phyloP scores from a whole-genome alignment of 2,888 invertebrate species.

The Gordius sp. region DNA sequence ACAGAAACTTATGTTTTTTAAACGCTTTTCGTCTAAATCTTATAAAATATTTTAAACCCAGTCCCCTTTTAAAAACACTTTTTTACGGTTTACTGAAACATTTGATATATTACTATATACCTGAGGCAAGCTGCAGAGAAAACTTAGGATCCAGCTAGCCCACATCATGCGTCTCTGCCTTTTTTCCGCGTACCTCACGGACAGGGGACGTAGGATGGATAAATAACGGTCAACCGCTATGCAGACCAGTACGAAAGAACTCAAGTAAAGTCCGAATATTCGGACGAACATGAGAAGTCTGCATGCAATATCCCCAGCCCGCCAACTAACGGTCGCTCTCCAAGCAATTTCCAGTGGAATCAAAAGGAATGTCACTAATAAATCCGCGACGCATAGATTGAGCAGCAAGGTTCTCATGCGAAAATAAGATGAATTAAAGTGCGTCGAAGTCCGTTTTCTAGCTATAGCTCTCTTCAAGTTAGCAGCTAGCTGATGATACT shows the following conservation, averaged over 20 bases:
- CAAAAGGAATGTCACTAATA: neutral
- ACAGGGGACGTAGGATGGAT: slow-evolving; percentile 14
- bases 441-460: too few relatives aligned
- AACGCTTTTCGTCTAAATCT: too few relatives aligned
- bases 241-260: slow-evolving; percentile 59
- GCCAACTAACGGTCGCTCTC: slow-evolving; percentile 60
- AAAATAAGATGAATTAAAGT: slow-evolving; percentile 11
- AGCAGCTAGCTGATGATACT: too few relatives aligned
- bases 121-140: slow-evolving; percentile 6
- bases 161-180: neutral
- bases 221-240: slow-evolving; percentile 50
- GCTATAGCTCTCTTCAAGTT: too few relatives aligned
- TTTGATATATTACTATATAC: too few relatives aligned
- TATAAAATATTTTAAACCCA: too few relatives aligned
- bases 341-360: slow-evolving; percentile 30
- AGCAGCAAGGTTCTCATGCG: slow-evolving; percentile 12
- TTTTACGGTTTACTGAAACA: too few relatives aligned
- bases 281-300: slow-evolving; percentile 59
- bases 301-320: slow-evolving; percentile 54
- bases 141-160: neutral
- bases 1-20: too few relatives aligned
- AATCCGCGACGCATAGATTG: neutral
- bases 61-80: too few relatives aligned
- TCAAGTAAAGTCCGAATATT: slow-evolving; percentile 56
- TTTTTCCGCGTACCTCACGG: neutral